Conservation (phyloP, 1,140 invertebrate genomes). For the Steinernema feltiae region DNA sequence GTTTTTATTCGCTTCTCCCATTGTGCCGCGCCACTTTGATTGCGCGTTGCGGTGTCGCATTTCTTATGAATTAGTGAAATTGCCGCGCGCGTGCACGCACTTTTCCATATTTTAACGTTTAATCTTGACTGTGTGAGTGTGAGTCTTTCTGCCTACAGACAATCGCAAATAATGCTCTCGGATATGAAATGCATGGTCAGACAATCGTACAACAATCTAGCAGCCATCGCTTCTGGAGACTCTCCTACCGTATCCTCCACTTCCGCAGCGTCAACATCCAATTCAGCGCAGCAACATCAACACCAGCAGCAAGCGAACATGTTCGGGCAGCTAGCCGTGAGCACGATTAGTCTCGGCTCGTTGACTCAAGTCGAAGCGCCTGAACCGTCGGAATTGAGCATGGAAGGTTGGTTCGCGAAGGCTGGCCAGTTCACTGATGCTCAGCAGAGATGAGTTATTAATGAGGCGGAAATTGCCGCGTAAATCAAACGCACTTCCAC, state of each 20-base stretch:
- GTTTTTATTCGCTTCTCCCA: neutral
- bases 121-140: too few species aligned
- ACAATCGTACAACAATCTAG: slow-evolving; percentile 6
- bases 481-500: too few species aligned
- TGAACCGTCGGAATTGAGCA: neutral
- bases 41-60: neutral
- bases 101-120: too few species aligned
- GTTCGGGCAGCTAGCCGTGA: neutral
- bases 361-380: neutral
- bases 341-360: slow-evolving; percentile 2
- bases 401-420: neutral
- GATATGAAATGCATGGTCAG: neutral
- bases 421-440: neutral
- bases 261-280: neutral
- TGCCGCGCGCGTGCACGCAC: neutral
- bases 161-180: neutral
- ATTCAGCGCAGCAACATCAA: neutral
- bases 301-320: too few species aligned
- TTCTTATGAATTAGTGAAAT: slow-evolving; percentile 12
- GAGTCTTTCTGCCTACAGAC: neutral
- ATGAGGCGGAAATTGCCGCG: too few species aligned
- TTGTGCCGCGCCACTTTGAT: neutral
- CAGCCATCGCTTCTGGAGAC: neutral
- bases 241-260: neutral
- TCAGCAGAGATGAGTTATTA: too few species aligned